These are phyloP conservation scores for Ceratotherium simum DNA, from an alignment of 2,113 vertebrate genomes.

Conservation along the genomic window DNA sequence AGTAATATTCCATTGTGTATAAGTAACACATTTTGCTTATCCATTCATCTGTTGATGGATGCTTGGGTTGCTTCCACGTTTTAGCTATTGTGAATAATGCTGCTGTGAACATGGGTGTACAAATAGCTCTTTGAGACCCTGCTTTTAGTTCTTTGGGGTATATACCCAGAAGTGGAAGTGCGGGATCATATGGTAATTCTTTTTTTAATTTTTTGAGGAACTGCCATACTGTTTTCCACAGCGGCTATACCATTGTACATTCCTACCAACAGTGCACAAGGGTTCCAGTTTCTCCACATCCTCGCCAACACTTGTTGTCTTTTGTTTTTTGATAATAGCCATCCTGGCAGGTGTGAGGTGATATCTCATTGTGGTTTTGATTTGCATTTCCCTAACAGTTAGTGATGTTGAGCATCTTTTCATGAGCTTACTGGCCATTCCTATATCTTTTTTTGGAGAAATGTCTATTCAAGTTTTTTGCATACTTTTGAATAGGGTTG, in stretches of 20 bases:
- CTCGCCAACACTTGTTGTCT: background rate
- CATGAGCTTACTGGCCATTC: background rate
- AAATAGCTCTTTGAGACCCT: background rate
- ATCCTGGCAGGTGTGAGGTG: background rate
- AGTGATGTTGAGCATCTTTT: background rate
- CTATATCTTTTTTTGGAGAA: background rate
- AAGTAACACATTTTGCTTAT: background rate
- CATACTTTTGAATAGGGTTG: background rate
- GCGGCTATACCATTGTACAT: background rate
- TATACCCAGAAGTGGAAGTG: background rate
- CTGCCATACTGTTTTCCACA: background rate
- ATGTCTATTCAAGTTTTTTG: background rate
- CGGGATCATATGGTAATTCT: background rate
- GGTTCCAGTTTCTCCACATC: background rate
- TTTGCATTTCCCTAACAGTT: background rate
- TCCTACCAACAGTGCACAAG: background rate
- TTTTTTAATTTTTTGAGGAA: background rate
- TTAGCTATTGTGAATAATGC: background rate
- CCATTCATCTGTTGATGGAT: background rate
- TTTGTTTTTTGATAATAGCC: background rate
- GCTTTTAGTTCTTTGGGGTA: background rate
- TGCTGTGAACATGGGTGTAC: background rate
- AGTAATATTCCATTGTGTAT: background rate
- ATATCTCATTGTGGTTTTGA: background rate
- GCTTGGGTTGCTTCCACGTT: background rate